Percentiles rank a stretch among this genome's conserved stretches.
Evolutionary conservation across 2,888 invertebrate species (phyloP).

Genomic region (Eudemis profundana): DNA sequence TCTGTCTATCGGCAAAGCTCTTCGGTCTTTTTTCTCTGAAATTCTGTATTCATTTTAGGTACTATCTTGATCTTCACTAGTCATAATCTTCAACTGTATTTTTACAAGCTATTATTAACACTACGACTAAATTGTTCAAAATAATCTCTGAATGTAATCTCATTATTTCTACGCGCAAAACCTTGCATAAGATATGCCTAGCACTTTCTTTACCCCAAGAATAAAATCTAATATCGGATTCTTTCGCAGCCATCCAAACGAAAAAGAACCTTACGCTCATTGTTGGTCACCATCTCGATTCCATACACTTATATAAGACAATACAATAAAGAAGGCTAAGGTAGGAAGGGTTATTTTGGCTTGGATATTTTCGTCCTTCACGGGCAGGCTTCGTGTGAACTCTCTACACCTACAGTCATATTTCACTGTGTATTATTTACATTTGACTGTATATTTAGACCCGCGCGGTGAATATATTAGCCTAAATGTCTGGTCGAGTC

Average conservation of each 20-base stretch:
- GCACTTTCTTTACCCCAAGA: not conserved
- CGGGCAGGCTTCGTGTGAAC: conserved; percentile 4
- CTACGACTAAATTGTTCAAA: no score
- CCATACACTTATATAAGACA: not conserved
- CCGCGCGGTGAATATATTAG: conserved; percentile 18
- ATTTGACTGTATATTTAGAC: conserved; percentile 14
- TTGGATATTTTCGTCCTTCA: conserved; percentile 7
- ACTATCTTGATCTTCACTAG: no score
- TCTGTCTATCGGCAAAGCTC: no score
- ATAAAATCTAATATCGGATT: not conserved
- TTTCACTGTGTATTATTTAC: conserved; percentile 21
- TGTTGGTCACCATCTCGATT: not conserved
- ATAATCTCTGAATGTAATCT: no score
- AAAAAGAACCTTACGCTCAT: not conserved
- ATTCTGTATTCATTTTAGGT: no score
- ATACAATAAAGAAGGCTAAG: not conserved
- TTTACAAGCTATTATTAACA: no score
- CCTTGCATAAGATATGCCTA: no score
- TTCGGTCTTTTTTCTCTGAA: no score
- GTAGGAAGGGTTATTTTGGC: not conserved
- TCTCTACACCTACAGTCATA: conserved; percentile 5
- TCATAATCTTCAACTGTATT: no score
- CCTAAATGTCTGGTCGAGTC: not conserved
- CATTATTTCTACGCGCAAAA: no score
- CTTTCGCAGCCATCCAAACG: not conserved